Percentiles rank a stretch among this genome's conserved stretches.
phyloP scores from a whole-genome alignment of 2,797 vertebrate species.

The Phataginus tricuspis region DNA sequence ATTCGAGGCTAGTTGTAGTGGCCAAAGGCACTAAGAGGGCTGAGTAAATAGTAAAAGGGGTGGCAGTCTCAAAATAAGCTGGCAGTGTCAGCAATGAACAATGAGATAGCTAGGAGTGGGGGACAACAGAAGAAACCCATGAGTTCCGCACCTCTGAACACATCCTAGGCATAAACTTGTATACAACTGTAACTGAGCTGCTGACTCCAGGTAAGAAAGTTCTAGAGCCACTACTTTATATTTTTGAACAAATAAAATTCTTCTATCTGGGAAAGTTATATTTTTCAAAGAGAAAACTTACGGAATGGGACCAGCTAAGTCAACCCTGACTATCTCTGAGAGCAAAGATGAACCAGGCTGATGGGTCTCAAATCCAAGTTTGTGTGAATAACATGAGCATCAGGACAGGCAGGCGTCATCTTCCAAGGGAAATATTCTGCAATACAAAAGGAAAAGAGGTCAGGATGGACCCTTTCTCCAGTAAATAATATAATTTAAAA shows the following conservation, averaged over 20 bases:
- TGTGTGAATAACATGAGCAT: neutral
- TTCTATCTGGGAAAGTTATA: conserved; percentile 28
- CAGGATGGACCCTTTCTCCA: neutral
- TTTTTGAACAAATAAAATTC: neutral
- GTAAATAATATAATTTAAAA: neutral
- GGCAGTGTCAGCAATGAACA: neutral
- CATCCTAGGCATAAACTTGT: neutral
- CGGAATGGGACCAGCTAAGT: neutral
- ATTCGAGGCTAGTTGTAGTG: neutral
- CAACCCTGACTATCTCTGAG: conserved; percentile 8
- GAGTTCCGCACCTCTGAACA: neutral
- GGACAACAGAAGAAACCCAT: neutral
- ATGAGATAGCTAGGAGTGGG: neutral
- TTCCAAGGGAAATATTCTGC: conserved; percentile 77
- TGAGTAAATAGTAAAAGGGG: too few species aligned
- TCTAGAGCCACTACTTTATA: neutral
- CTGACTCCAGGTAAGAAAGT: neutral
- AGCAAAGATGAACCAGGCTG: neutral
- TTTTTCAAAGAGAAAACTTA: conserved; percentile 35
- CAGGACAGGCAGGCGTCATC: conserved; percentile 31
- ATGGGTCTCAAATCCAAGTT: conserved; percentile 34
- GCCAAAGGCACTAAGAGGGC: neutral
- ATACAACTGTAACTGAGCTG: neutral
- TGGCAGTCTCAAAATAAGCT: neutral
- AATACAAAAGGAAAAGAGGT: conserved; percentile 46